Base-by-base conservation (phyloP, 2,888 invertebrate species). In the Isotomurus palustris region DNA sequence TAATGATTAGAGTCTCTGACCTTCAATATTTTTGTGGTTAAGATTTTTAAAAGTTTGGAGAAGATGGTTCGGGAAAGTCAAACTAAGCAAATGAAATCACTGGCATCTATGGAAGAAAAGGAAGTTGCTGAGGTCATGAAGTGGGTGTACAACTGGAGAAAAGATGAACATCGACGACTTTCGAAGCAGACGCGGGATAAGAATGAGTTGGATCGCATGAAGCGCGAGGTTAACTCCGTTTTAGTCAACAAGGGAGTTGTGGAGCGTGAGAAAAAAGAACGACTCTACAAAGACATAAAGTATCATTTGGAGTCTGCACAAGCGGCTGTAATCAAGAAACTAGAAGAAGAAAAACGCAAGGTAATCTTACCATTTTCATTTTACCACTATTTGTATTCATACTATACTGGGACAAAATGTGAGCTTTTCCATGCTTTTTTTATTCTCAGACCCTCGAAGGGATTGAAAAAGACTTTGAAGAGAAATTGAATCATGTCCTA, bases 211-310 rank as follows among this genome's bases (percentile, higher is more conserved):
- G 85, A 86, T 63, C 76, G 90, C 73, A 86, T 88, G 75, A 91
- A 91, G 75, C 78, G 92, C 73, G 87, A 93, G 80, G 90, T 92
- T 2, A 83, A 83, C 47, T 83, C 81, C 60, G 82, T 85, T 71
- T 85, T 92, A 6, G 92, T 95, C 65, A 88, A 88, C 72, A 85
- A 88, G 62, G 94, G 92, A 40, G 94, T 94, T 49, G 85, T 86
- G 62, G 94, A 94, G 76, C 83, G 93, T 58, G 87, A 90, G 69
- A 83, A 83, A 72, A 84, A 86, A 58, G 54, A 59, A 22, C 58
- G 62, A 17, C 53, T 66, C 12, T 70, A 70, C 49, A 43, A 61
- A 35, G 66, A 66, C 51, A 64, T 68, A 44, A 83, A 83, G 68
- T 84, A 86, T 71, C 86, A 87, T 65, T 77, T 92, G 35, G 85